These are phyloP conservation scores for Eupithecia subfuscata DNA, from an alignment of 2,888 invertebrate species.

Conservation along the genomic window DNA sequence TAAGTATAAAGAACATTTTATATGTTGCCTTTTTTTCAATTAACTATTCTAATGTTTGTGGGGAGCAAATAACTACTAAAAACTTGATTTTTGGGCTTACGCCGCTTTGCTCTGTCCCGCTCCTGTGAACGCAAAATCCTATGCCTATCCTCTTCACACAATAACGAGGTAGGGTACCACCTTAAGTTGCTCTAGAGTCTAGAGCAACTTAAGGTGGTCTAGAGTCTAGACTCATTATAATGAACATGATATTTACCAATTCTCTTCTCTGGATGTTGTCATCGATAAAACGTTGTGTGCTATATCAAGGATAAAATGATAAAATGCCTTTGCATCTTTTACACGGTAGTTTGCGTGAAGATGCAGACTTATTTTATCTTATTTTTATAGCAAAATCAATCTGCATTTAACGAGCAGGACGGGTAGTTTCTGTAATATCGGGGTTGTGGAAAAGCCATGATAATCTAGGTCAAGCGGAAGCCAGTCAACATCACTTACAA, in stretches of 20 bases:
- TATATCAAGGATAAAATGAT: background rate
- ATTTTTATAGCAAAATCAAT: background rate
- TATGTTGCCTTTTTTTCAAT: too few relatives aligned
- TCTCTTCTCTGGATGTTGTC: background rate
- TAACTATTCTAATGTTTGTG: too few relatives aligned
- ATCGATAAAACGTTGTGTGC: background rate
- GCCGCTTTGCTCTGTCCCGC: too few relatives aligned
- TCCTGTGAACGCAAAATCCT: too few relatives aligned
- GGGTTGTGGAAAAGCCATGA: slow-evolving; percentile 29
- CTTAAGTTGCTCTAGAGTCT: too few relatives aligned
- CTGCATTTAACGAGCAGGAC: background rate
- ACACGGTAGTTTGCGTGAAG: background rate
- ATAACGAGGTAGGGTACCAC: too few relatives aligned
- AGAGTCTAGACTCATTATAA: background rate
- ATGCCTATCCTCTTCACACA: too few relatives aligned
- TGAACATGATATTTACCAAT: background rate
- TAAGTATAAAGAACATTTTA: too few relatives aligned
- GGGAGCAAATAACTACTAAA: too few relatives aligned
- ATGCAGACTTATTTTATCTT: background rate
- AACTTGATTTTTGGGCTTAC: too few relatives aligned
- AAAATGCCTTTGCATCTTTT: background rate
- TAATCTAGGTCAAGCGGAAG: slow-evolving; percentile 20
- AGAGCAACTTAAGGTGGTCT: too few relatives aligned
- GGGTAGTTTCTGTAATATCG: background rate
- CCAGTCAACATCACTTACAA: slow-evolving; percentile 13